These are phyloP conservation scores for Meandrusa payeni DNA, from an alignment of 2,888 invertebrate species.

Conservation along the genomic window DNA sequence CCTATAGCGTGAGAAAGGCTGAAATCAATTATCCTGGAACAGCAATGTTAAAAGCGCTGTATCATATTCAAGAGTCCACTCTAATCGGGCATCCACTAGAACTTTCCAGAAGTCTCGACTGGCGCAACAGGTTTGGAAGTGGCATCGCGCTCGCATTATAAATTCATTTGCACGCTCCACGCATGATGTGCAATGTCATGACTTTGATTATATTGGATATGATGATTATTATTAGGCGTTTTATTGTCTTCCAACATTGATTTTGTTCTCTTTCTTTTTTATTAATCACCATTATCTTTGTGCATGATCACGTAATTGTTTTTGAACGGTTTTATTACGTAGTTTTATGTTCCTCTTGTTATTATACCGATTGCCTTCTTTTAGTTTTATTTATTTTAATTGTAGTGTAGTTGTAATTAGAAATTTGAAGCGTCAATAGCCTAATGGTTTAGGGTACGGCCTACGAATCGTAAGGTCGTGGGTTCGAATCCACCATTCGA, in stretches of 20 bases:
- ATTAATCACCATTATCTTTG: constrained; percentile 40
- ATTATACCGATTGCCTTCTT: constrained; percentile 27
- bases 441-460: too few relatives aligned
- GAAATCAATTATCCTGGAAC: constrained; percentile 8
- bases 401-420: too few relatives aligned
- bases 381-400: too few relatives aligned
- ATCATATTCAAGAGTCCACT: constrained; percentile 11
- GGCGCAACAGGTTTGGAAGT: constrained; percentile 23
- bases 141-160: constrained; percentile 49
- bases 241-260: constrained; percentile 64
- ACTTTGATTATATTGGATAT: constrained; percentile 59
- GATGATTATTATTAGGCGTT: constrained; percentile 55
- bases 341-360: neutral
- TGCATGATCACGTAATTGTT: constrained; percentile 18
- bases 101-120: constrained; percentile 16
- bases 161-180: constrained; percentile 61
- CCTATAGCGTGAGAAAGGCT: constrained; percentile 4
- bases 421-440: too few relatives aligned
- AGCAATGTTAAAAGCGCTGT: constrained; percentile 13
- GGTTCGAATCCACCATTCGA: too few relatives aligned
- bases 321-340: constrained; percentile 1
- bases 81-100: constrained; percentile 19
- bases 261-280: constrained; percentile 46
- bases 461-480: too few relatives aligned
- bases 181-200: constrained; percentile 60